Base-by-base conservation (phyloP, 1,140 invertebrate genomes). In the Drosophila nigromelanica region DNA sequence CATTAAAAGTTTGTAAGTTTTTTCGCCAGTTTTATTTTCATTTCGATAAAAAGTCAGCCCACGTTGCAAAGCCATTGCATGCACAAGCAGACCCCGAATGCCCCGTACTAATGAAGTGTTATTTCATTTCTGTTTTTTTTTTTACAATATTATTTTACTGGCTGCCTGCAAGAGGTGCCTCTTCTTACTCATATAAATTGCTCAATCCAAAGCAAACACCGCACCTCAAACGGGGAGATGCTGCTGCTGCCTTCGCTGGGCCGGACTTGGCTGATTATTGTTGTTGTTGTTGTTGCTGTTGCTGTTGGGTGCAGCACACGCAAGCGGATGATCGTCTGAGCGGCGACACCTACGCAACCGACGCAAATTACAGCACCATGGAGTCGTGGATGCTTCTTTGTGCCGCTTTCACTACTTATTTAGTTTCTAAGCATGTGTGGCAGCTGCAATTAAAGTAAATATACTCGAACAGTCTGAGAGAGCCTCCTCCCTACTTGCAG, bases 371-470 rank as follows among this genome's bases (percentile, higher is more conserved):
- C 66, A 54, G 12, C 42, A 51, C 40, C 52, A 21, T 35, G 4
- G 37, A 2, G 3, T 18, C 11, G 5, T 15, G 18, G 6, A 15
- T 33, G n/a, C 55, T 15, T 30, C 30, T 15, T 24, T 39, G 5
- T 8, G 12, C 8, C 27, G 39, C 33, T 48, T 59, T 59, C 64
- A 30, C 52, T 58, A 14, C 33, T 33, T 40, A 27, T 50, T 58
- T 42, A 69, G 54, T 43, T 64, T 40, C 40, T 47, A 60, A 35
- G n/a, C 50, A 61, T 56, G 64, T 73, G 37, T 50, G 35, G 42
- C 59, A 48, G 59, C 55, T 56, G 79, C 83, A 87, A 87, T 87
- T 87, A 87, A 87, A 82, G 83, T 67, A 48, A 76, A 87, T 73
- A 76, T 69, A 78, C 66, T 67, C 48, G 37, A 47, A 40, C 55